These are phyloP conservation scores for Pseudococcus viburni DNA, from an alignment of 2,888 invertebrate genomes.

Conservation along the genomic window DNA sequence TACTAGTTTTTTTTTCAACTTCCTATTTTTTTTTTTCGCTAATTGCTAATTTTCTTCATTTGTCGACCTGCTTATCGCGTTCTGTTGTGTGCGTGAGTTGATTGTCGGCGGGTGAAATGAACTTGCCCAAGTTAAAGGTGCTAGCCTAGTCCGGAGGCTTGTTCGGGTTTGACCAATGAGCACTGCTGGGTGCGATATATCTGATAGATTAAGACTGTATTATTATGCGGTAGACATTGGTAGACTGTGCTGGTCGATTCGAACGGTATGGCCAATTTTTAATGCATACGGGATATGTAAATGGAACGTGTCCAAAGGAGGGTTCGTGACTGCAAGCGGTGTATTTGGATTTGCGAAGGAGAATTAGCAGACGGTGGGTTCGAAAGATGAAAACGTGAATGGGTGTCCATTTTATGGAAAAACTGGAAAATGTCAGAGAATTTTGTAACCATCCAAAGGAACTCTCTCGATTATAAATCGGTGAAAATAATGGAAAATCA, in stretches of 20 bases:
- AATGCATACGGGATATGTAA: neutral
- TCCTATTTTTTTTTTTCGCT: neutral
- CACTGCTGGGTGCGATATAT: too few relatives aligned
- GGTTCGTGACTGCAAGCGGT: neutral
- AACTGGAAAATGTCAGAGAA: too few relatives aligned
- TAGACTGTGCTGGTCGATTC: neutral
- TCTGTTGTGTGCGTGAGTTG: neutral
- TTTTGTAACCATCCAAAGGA: too few relatives aligned
- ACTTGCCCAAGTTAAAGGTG: neutral
- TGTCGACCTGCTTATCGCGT: neutral
- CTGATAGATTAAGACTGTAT: too few relatives aligned
- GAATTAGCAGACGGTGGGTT: neutral
- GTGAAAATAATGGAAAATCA: too few relatives aligned
- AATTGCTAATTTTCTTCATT: slow-evolving; percentile 13
- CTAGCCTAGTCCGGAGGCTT: neutral
- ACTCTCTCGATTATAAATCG: too few relatives aligned
- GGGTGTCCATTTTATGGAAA: too few relatives aligned
- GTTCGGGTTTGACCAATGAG: neutral
- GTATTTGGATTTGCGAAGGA: neutral
- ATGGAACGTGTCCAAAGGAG: neutral
- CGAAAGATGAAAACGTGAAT: neutral
- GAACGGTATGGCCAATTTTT: neutral
- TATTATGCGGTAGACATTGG: too few relatives aligned
- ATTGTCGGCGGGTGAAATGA: neutral
- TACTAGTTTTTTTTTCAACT: neutral